Conservation (phyloP, 2,888 invertebrate genomes). For the Caenorhabditis uteleia region DNA sequence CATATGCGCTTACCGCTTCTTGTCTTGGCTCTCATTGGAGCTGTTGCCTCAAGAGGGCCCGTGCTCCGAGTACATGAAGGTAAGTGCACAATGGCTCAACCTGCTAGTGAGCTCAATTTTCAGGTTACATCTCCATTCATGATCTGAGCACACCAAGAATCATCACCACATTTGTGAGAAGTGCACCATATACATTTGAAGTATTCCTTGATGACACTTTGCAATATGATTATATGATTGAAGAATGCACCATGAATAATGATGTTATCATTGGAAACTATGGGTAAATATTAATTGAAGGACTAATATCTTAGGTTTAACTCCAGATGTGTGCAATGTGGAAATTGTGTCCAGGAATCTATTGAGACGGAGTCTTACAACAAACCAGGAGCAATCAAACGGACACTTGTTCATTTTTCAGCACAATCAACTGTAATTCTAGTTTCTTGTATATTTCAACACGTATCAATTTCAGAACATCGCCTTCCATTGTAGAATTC, state of each 20-base stretch:
- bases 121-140: conserved; percentile 26
- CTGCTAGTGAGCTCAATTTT: neutral
- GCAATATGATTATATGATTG: conserved; percentile 55
- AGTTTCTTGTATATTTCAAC: neutral
- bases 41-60: conserved; percentile 2
- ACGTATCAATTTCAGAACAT: conserved; percentile 22
- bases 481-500: conserved; percentile 50
- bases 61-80: conserved; percentile 18
- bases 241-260: conserved; percentile 50
- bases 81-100: neutral
- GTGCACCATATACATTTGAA: conserved; percentile 56
- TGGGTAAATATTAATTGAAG: conserved; percentile 39
- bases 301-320: too few species aligned
- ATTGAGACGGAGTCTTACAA: conserved; percentile 49
- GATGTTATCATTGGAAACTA: conserved; percentile 47
- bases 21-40: neutral
- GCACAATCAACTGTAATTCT: conserved; percentile 32
- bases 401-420: conserved; percentile 56
- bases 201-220: conserved; percentile 51
- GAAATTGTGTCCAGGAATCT: conserved; percentile 24
- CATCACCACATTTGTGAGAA: conserved; percentile 21
- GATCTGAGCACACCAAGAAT: neutral
- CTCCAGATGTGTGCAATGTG: conserved; percentile 45
- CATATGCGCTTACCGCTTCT: conserved; percentile 1
- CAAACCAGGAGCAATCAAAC: conserved; percentile 54